Conservation (phyloP, 2,113 vertebrate genomes). For the Aphelocoma coerulescens region DNA sequence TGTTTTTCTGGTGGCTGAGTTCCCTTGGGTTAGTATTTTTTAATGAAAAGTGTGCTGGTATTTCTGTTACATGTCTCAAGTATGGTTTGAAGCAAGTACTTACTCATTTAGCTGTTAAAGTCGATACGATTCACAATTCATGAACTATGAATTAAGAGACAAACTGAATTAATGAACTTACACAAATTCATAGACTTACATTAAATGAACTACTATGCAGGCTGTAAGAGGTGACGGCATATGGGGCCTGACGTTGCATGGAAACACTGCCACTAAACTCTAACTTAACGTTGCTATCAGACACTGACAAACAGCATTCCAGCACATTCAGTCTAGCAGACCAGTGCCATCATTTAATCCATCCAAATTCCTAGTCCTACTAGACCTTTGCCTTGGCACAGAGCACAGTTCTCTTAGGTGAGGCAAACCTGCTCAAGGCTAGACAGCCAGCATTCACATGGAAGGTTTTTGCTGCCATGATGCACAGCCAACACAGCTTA, state of each 20-base stretch:
- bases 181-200: neutral
- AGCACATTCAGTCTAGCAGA: neutral
- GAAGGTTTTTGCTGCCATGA: neutral
- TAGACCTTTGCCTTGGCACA: neutral
- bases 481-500: neutral
- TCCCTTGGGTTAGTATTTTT: neutral
- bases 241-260: neutral
- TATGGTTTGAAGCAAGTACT: neutral
- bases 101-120: slow-evolving; percentile 9
- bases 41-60: neutral
- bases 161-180: neutral
- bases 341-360: neutral
- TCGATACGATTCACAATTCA: neutral
- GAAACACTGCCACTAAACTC: slow-evolving; percentile 23
- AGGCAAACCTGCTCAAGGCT: neutral
- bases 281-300: neutral
- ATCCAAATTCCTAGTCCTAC: neutral
- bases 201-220: neutral
- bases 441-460: neutral
- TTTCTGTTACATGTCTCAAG: neutral
- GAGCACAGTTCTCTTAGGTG: neutral
- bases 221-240: neutral
- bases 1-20: neutral
- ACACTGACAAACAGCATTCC: neutral
- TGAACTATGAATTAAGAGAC: slow-evolving; percentile 11